Conservation (phyloP, 2,888 invertebrate species). For the Biston stratarius region DNA sequence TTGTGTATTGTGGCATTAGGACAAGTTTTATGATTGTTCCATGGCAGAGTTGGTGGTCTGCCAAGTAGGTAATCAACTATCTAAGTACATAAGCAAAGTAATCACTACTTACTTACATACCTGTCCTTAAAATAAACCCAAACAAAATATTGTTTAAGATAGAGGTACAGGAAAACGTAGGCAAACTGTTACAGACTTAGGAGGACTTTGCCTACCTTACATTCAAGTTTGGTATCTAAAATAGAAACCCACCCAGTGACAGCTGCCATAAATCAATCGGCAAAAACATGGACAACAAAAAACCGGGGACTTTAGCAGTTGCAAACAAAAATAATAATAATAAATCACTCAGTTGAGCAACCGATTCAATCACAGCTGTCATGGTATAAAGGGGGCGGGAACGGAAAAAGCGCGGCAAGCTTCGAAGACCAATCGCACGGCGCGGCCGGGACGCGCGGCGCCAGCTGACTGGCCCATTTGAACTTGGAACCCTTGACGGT, state of each 20-base stretch:
- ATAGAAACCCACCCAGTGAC: constrained; percentile 48
- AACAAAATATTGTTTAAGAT: no score
- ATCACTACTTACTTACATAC: no score
- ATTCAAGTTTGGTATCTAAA: constrained; percentile 9
- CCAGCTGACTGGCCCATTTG: constrained; percentile 77
- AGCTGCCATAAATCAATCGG: constrained; percentile 72
- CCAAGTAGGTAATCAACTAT: no score
- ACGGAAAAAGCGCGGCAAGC: constrained; percentile 82
- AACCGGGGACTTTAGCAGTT: constrained; percentile 57
- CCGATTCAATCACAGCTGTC: constrained; percentile 84
- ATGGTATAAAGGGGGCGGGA: constrained; percentile 75
- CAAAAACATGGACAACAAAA: constrained; percentile 63
- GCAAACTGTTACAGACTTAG: no score
- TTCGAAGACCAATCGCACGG: constrained; percentile 80
- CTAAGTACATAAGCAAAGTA: no score
- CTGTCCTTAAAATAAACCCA: no score
- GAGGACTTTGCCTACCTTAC: no score
- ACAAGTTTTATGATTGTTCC: no score
- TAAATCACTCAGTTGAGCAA: constrained; percentile 78
- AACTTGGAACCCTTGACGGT: constrained; percentile 79
- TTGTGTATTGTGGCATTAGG: no score
- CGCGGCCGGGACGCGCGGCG: constrained; percentile 60
- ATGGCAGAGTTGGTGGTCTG: no score
- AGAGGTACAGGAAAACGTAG: no score
- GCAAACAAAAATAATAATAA: constrained; percentile 49